Conservation (phyloP, 2,113 vertebrate genomes). For the Prunella fulvescens region DNA sequence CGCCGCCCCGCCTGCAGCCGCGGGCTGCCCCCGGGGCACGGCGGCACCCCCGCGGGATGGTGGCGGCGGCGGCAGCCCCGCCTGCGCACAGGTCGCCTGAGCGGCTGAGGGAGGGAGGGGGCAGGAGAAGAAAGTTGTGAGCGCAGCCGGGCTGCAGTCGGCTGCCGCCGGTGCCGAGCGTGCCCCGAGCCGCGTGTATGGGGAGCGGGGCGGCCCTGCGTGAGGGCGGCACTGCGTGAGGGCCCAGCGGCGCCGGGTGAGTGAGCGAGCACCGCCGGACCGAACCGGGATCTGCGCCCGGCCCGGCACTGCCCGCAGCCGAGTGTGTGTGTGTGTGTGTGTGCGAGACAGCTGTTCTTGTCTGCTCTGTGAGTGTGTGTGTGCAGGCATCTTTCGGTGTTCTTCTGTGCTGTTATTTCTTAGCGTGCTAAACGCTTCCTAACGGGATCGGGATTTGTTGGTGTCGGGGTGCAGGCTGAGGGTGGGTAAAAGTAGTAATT, state of each 20-base stretch:
- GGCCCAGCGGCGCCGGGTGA: neutral
- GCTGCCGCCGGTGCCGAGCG: neutral
- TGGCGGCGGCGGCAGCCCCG: neutral
- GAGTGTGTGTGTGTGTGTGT: neutral
- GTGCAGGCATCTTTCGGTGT: neutral
- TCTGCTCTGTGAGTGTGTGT: neutral
- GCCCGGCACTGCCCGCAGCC: neutral
- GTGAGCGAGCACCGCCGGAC: too few species aligned
- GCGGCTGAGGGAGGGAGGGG: neutral
- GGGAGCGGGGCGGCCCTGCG: neutral
- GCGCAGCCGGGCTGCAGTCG: neutral
- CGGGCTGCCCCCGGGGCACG: neutral
- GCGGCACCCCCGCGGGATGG: neutral
- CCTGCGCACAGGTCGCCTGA: neutral
- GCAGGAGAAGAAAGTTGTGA: neutral
- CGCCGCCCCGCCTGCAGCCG: neutral
- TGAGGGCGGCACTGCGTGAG: neutral
- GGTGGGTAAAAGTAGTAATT: neutral
- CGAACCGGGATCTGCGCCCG: neutral
- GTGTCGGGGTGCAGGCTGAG: neutral
- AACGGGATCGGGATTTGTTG: neutral
- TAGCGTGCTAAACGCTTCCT: rapidly evolving
- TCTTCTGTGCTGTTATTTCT: neutral
- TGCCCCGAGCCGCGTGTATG: neutral
- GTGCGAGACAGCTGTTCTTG: neutral